phyloP scores from a whole-genome alignment of 2,113 vertebrate species.

The Dissostichus mawsoni region DNA sequence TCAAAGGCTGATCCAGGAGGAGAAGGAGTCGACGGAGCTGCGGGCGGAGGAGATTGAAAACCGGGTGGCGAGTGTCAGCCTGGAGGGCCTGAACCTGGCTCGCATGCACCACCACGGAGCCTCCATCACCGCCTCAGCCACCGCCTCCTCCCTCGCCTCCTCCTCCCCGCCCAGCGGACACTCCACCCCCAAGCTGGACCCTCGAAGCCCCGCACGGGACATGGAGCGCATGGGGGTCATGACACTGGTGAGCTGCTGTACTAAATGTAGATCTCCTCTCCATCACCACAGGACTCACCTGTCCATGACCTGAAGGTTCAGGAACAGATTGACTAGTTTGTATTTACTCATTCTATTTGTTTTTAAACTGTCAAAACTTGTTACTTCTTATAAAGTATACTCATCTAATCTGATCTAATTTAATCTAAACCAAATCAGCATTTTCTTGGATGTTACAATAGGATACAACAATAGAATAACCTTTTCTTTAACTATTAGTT shows the following conservation, averaged over 20 bases:
- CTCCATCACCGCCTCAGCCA: constrained; percentile 96
- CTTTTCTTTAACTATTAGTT: background rate
- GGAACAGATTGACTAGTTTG: too few relatives aligned
- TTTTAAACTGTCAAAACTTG: too few relatives aligned
- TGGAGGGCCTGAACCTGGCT: constrained; percentile 96
- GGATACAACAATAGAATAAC: background rate
- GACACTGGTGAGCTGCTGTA: constrained; percentile 88
- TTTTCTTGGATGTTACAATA: too few relatives aligned
- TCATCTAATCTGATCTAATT: too few relatives aligned
- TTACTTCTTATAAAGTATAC: too few relatives aligned
- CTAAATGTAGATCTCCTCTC: background rate
- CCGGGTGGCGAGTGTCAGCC: constrained; percentile 95
- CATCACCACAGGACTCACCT: background rate
- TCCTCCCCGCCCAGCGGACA: constrained; percentile 98
- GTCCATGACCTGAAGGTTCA: too few relatives aligned
- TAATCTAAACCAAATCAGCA: too few relatives aligned
- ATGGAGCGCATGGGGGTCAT: constrained; percentile 99
- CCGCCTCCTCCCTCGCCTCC: constrained; percentile 95
- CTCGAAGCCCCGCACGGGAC: constrained; percentile 93
- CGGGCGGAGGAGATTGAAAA: constrained; percentile 98
- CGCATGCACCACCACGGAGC: constrained; percentile 93
- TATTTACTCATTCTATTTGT: too few relatives aligned
- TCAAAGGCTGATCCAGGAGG: constrained; percentile 95
- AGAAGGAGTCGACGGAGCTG: constrained; percentile 98
- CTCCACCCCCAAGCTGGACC: constrained; percentile 96